Evolutionary conservation across 2,888 invertebrate species (phyloP).

Genomic region (Sesia bembeciformis): DNA sequence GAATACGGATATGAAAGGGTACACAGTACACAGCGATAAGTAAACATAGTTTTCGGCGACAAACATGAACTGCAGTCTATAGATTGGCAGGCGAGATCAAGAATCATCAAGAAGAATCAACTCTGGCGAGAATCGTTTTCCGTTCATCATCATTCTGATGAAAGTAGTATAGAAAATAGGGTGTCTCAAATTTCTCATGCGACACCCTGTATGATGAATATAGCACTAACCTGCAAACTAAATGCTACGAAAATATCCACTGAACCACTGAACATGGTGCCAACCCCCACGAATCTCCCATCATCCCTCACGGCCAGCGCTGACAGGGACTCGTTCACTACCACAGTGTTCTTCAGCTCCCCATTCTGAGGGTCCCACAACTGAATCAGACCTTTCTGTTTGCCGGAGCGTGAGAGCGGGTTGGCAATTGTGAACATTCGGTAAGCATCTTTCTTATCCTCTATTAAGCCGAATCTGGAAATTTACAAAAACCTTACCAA

Average conservation of each 20-base stretch:
- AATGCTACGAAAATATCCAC: constrained; percentile 93
- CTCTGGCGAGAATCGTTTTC: no score
- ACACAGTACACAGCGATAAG: no score
- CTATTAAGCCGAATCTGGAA: constrained; percentile 80
- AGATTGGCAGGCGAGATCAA: no score
- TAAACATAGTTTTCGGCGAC: no score
- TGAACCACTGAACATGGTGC: constrained; percentile 94
- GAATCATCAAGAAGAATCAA: no score
- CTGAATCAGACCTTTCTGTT: constrained; percentile 83
- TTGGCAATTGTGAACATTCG: constrained; percentile 88
- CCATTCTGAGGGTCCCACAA: constrained; percentile 82
- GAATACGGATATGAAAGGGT: no score
- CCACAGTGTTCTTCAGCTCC: constrained; percentile 68
- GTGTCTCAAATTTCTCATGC: no score
- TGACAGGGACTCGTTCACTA: constrained; percentile 84
- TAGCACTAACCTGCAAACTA: constrained; percentile 82
- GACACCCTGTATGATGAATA: no score
- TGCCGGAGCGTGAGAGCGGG: constrained; percentile 82
- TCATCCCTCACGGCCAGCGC: constrained; percentile 92
- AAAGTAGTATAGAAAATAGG: no score
- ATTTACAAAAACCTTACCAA: background rate
- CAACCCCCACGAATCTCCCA: constrained; percentile 92
- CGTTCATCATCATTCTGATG: no score
- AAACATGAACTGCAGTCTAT: no score
- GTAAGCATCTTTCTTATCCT: constrained; percentile 77